Percentiles rank a stretch among this genome's conserved stretches.
Evolutionary conservation across 2,888 invertebrate genomes (phyloP).

Genomic region (Eustalomyia histrio): DNA sequence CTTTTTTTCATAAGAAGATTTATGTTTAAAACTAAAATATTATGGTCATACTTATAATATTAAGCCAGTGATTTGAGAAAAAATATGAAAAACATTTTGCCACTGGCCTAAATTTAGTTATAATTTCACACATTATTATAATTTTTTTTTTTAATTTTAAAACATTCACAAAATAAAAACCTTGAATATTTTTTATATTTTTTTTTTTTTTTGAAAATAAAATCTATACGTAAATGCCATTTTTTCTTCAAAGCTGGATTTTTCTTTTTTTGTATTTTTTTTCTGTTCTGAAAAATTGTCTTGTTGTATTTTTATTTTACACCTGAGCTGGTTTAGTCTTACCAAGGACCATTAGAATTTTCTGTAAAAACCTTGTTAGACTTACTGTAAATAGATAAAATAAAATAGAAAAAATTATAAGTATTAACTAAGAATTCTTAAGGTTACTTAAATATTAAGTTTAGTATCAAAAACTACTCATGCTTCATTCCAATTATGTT

Average conservation of each 20-base stretch:
- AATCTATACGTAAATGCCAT: conserved; percentile 60
- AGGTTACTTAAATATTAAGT: neutral
- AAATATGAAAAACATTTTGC: too few relatives aligned
- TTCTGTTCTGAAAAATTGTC: conserved; percentile 7
- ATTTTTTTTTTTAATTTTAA: conserved; percentile 33
- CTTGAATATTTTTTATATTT: conserved; percentile 26
- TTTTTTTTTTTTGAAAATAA: conserved; percentile 34
- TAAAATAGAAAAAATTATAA: conserved; percentile 18
- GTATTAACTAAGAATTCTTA: neutral
- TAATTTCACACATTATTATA: too few relatives aligned
- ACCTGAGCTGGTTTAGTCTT: conserved; percentile 86
- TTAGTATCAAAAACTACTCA: conserved; percentile 31
- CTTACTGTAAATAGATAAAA: conserved; percentile 80
- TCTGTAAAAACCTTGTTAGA: conserved; percentile 84
- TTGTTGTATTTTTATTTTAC: conserved; percentile 79
- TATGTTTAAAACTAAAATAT: conserved; percentile 17
- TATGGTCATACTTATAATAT: neutral
- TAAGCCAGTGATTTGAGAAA: too few relatives aligned
- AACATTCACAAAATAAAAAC: conserved; percentile 46
- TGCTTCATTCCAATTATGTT: conserved; percentile 23
- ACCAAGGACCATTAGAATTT: conserved; percentile 87
- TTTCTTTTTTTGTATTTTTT: neutral
- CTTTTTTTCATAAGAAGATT: neutral
- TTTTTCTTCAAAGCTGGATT: conserved; percentile 51
- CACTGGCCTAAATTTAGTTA: too few relatives aligned